Conservation (phyloP, 2,888 invertebrate species). For the Ecdyonurus torrentis region DNA sequence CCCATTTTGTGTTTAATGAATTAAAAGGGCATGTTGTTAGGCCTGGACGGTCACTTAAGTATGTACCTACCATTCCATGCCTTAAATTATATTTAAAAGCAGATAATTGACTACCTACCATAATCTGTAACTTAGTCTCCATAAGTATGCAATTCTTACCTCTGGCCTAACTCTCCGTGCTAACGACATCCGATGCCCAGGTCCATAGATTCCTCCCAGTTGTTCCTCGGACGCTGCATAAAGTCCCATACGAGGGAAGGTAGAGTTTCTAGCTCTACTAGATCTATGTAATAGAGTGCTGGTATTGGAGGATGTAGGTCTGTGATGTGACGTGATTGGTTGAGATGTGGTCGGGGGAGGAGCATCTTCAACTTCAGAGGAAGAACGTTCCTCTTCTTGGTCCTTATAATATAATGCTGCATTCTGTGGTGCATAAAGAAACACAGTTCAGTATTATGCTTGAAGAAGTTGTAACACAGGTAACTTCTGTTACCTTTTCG, state of each 20-base stretch:
- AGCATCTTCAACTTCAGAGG: neutral
- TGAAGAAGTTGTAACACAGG: too few relatives aligned
- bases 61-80: too few relatives aligned
- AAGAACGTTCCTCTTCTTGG: neutral
- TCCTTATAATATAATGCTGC: neutral
- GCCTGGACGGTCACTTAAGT: too few relatives aligned
- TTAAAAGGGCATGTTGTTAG: too few relatives aligned
- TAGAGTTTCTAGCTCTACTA: neutral
- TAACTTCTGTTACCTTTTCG: too few relatives aligned
- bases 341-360: neutral
- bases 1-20: too few relatives aligned
- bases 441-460: too few relatives aligned
- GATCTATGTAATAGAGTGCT: neutral
- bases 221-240: neutral
- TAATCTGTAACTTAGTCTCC: too few relatives aligned
- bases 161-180: neutral
- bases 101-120: too few relatives aligned
- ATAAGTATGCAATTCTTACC: neutral
- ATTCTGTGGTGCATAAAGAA: too few relatives aligned
- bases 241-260: neutral
- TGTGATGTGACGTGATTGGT: neutral
- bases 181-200: neutral
- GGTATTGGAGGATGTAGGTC: neutral
- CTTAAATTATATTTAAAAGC: too few relatives aligned
- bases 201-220: neutral